phyloP scores from a whole-genome alignment of 92 coral and sea anemone genomes.

The Galaxea fascicularis region DNA sequence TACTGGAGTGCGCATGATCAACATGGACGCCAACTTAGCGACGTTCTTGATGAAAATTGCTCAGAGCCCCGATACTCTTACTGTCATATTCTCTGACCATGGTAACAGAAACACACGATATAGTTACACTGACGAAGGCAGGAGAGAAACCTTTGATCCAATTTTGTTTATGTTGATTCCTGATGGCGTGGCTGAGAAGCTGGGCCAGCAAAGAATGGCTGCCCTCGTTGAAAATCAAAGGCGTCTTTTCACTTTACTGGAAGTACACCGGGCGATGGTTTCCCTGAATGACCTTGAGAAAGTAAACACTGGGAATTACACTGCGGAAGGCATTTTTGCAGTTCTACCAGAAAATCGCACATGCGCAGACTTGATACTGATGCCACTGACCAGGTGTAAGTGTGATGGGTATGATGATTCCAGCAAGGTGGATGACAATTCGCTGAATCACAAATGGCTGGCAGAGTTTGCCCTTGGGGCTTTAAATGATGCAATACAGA shows the following conservation, averaged over 20 bases:
- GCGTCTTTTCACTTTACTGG: slow-evolving; percentile 75
- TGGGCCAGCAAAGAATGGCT: slow-evolving; percentile 68
- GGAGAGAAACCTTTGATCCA: slow-evolving; percentile 78
- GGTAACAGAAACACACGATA: slow-evolving; percentile 80
- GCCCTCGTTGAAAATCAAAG: slow-evolving; percentile 80
- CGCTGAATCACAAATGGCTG: slow-evolving; percentile 62
- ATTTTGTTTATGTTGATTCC: slow-evolving; percentile 77
- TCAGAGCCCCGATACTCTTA: slow-evolving; percentile 73
- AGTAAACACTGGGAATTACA: slow-evolving; percentile 48
- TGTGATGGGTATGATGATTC: slow-evolving; percentile 72
- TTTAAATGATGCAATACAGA: slow-evolving; percentile 73
- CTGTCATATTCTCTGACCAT: slow-evolving; percentile 78
- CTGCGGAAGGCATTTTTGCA: slow-evolving; percentile 72
- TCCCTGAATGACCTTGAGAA: slow-evolving; percentile 62
- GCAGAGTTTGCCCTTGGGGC: slow-evolving; percentile 81
- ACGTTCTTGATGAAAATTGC: slow-evolving; percentile 63
- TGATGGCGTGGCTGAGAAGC: slow-evolving; percentile 63
- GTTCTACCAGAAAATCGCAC: slow-evolving; percentile 78
- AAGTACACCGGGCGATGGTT: slow-evolving; percentile 80
- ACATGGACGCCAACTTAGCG: slow-evolving; percentile 76
- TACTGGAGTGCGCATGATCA: slow-evolving; percentile 72
- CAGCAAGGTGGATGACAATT: slow-evolving; percentile 55
- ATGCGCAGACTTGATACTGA: slow-evolving; percentile 73
- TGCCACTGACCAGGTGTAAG: slow-evolving; percentile 80
- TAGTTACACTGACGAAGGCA: slow-evolving; percentile 73